Evolutionary conservation across 2,888 invertebrate species (phyloP).

Genomic region (Cephus nigrinus): DNA sequence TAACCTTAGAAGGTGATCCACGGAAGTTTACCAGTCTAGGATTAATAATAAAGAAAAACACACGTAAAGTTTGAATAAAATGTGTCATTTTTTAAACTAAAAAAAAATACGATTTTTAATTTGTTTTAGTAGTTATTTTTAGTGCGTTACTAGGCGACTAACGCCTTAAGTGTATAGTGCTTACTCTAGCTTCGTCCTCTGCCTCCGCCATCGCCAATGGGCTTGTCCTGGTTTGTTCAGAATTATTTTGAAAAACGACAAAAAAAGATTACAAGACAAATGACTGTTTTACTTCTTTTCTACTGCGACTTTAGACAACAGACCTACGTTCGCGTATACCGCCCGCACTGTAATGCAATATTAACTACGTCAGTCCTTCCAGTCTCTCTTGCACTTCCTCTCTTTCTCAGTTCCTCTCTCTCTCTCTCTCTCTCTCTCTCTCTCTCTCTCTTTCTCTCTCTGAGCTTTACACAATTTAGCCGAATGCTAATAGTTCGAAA

Average conservation of each 20-base stretch:
- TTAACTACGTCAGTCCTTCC: conserved; percentile 48
- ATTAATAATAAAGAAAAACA: too few species aligned
- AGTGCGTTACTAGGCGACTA: background rate
- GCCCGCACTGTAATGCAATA: conserved; percentile 56
- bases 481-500: conserved; percentile 27
- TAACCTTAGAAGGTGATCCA: background rate
- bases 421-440: conserved; percentile 24
- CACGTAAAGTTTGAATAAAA: background rate
- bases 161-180: conserved; percentile 17
- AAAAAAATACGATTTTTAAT: background rate
- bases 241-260: background rate
- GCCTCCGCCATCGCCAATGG: conserved; percentile 49
- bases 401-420: conserved; percentile 24
- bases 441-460: conserved; percentile 22
- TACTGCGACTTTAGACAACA: conserved; percentile 18
- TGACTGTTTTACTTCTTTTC: background rate
- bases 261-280: background rate
- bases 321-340: conserved; percentile 39
- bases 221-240: conserved; percentile 5
- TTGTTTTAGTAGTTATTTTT: too few species aligned
- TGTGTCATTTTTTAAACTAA: background rate
- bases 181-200: conserved; percentile 60
- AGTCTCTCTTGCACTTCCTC: conserved; percentile 28
- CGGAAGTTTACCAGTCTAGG: background rate
- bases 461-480: conserved; percentile 24